Evolutionary conservation across 2,113 vertebrate species (phyloP).

Genomic region (Orthochromis indermauri): DNA sequence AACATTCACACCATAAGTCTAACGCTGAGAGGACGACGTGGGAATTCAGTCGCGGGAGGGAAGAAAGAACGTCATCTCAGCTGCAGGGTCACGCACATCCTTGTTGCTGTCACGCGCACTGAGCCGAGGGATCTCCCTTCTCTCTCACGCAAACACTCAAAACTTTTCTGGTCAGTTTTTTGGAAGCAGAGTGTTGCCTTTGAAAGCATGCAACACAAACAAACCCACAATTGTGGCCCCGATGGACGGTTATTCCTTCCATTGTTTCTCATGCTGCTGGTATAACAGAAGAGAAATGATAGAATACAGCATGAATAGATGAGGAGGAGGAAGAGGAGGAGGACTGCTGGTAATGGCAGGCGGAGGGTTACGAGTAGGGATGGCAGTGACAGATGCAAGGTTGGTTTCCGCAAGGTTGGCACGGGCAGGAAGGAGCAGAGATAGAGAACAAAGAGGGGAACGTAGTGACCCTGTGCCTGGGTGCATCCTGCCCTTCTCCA

Average conservation of each 20-base stretch:
- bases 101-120: constrained; percentile 43
- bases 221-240: neutral
- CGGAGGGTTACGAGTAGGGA: constrained; percentile 9
- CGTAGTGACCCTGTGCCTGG: constrained; percentile 50
- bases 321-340: neutral
- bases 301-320: neutral
- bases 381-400: constrained; percentile 56
- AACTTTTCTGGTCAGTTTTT: neutral
- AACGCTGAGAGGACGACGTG: neutral
- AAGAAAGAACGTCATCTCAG: constrained; percentile 36
- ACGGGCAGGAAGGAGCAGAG: constrained; percentile 62
- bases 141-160: neutral
- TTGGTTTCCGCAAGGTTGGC: constrained; percentile 66
- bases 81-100: constrained; percentile 53
- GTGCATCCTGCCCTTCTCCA: constrained; percentile 59
- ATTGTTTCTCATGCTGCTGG: constrained; percentile 12
- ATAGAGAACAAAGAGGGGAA: constrained; percentile 65
- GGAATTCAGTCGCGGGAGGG: constrained; percentile 20
- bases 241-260: constrained; percentile 22
- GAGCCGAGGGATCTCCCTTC: neutral
- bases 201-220: constrained; percentile 13
- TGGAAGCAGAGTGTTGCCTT: neutral
- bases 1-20: neutral
- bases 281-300: neutral
- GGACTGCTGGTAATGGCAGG: neutral